These are phyloP conservation scores for Amia ocellicauda DNA, from an alignment of 2,113 vertebrate species.

Conservation along the genomic window DNA sequence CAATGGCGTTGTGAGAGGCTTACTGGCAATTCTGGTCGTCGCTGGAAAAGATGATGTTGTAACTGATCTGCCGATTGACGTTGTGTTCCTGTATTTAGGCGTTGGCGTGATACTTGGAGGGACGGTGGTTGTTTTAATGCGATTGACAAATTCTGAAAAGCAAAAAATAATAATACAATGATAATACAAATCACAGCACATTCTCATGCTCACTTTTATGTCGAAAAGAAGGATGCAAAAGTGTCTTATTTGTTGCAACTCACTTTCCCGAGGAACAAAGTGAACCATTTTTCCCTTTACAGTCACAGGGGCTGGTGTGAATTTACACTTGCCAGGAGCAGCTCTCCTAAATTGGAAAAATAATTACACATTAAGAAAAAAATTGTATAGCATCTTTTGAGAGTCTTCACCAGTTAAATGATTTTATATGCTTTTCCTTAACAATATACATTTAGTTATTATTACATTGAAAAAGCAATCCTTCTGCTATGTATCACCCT, in stretches of 20 bases:
- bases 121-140: conserved; percentile 59
- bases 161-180: no score
- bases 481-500: no score
- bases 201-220: background rate
- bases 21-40: conserved; percentile 41
- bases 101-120: conserved; percentile 32
- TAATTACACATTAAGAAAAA: background rate
- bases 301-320: conserved; percentile 57
- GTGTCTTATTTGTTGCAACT: conserved; percentile 13
- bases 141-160: conserved; percentile 63
- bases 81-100: conserved; percentile 33
- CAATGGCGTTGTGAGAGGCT: background rate
- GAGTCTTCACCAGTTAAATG: background rate
- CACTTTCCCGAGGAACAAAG: conserved; percentile 70
- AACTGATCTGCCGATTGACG: conserved; percentile 23
- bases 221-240: background rate
- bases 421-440: no score
- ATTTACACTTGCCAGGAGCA: conserved; percentile 63
- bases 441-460: no score
- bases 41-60: conserved; percentile 31
- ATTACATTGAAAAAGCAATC: no score
- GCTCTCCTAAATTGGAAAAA: conserved; percentile 54
- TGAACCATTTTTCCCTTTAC: conserved; percentile 69
- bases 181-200: no score
- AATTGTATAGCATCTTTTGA: conserved; percentile 1